phyloP scores from a whole-genome alignment of 2,113 vertebrate species.

The Cochlearius cochlearius region DNA sequence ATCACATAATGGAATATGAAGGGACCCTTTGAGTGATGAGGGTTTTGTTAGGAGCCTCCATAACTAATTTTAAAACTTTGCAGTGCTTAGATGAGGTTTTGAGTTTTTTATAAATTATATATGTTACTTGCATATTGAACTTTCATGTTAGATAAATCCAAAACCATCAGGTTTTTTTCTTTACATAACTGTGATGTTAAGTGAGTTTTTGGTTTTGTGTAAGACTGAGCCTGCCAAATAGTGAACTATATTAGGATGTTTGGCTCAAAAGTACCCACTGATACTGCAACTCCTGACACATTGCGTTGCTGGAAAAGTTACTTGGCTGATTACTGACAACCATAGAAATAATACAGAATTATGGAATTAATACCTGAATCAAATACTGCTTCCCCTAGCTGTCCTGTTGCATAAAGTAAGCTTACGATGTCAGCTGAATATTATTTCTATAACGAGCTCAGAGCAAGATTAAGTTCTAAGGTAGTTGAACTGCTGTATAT shows the following conservation, averaged over 20 bases:
- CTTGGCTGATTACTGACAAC: background rate
- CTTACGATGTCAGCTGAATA: background rate
- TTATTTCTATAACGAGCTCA: background rate
- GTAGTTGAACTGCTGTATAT: background rate
- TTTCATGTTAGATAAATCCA: background rate
- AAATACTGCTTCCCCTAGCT: background rate
- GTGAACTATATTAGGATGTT: background rate
- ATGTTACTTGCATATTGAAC: background rate
- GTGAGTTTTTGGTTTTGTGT: background rate
- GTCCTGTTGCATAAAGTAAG: background rate
- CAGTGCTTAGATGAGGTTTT: background rate
- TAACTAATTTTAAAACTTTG: background rate
- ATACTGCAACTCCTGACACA: background rate
- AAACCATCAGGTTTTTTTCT: background rate
- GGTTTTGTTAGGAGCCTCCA: background rate
- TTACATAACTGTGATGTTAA: background rate
- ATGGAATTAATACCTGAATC: background rate
- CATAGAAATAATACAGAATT: background rate
- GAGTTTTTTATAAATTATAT: background rate
- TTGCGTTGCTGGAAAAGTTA: background rate
- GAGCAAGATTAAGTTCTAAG: background rate
- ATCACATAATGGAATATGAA: background rate
- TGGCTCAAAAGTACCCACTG: background rate
- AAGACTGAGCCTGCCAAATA: background rate
- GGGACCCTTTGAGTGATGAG: background rate